Evolutionary conservation across 2,888 invertebrate genomes (phyloP).

Genomic region (Epinotia nisella): DNA sequence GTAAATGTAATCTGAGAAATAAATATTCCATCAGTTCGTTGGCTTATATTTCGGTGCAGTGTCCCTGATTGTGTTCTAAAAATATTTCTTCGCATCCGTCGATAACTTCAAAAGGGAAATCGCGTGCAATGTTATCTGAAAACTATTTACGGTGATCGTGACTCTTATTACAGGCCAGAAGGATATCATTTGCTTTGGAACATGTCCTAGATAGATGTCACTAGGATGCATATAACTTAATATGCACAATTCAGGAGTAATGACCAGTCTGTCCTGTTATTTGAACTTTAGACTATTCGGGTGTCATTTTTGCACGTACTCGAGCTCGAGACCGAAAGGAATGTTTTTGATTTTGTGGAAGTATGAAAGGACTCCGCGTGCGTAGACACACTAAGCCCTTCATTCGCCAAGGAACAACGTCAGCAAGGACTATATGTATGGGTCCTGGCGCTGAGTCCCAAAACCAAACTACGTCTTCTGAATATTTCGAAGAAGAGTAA

Average conservation of each 20-base stretch:
- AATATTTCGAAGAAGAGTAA: too few species aligned
- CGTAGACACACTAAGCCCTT: too few species aligned
- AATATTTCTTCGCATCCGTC: slow-evolving; percentile 46
- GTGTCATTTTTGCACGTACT: neutral
- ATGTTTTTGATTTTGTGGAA: too few species aligned
- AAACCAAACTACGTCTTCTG: too few species aligned
- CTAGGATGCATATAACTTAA: slow-evolving; percentile 5
- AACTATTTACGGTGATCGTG: neutral
- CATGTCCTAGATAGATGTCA: neutral
- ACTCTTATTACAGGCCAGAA: slow-evolving; percentile 1
- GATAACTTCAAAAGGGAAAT: slow-evolving; percentile 47
- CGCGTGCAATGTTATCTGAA: slow-evolving; percentile 19
- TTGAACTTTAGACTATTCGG: slow-evolving; percentile 16
- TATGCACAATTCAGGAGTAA: slow-evolving; percentile 17
- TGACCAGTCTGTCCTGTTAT: slow-evolving; percentile 18
- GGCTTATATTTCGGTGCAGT: slow-evolving; percentile 31
- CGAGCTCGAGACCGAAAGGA: too few species aligned
- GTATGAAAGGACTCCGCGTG: too few species aligned
- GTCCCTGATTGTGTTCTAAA: slow-evolving; percentile 31
- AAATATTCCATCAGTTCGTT: neutral
- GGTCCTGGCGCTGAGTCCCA: too few species aligned
- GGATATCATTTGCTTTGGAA: slow-evolving; percentile 1
- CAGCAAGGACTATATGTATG: too few species aligned
- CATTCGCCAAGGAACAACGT: too few species aligned
- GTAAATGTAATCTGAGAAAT: neutral